Base-by-base conservation (phyloP, 1,140 invertebrate species). In the Wasmannia auropunctata region DNA sequence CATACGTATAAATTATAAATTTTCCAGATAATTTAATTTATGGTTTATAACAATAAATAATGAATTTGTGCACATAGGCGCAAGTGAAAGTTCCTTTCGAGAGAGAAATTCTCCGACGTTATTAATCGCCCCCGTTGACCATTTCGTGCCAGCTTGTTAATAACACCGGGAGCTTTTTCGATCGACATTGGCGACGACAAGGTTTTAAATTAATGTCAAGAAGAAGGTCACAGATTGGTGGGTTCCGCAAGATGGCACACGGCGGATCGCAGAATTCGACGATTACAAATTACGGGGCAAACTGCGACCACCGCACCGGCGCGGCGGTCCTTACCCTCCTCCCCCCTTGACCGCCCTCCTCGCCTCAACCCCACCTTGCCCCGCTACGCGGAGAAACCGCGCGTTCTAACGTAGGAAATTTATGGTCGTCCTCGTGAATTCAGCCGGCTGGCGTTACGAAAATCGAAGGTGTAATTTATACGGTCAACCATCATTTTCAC, bases 401-500 rank as follows among this genome's bases (percentile, higher is more conserved):
- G 43, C 54, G 58, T 85, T 77, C 84, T 69, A 90, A 87, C 77
- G 77, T 76, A n/a, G 85, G 62, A 85, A 90, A 90, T 90, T 90
- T 90, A 90, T 89, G 63, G 88, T 22, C 77, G 65, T 84, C 79
- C 63, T 65, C 88, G 85, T 77, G 88, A 90, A 89, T 89, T 87
- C 75, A 74, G 77, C 74, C 63, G 88, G 77, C 70, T 87, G 63
- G 79, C 79, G 79, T 86, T 79, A 89, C 88, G 88, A 90, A 90
- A 90, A 90, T 90, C 88, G 88, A 90, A 90, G 76, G 51, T 46
- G 58, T 90, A 90, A 90, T 90, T 90, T 90, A 90, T 90, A 86
- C 88, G 83, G 67, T 63, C 84, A 34, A 86, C 84, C 69, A 77
- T 90, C 87, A 84, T 89, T 89, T 72, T 87, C 86, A 69, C 56